Conservation (phyloP, 2,113 vertebrate species). For the Oxyruncus cristatus region DNA sequence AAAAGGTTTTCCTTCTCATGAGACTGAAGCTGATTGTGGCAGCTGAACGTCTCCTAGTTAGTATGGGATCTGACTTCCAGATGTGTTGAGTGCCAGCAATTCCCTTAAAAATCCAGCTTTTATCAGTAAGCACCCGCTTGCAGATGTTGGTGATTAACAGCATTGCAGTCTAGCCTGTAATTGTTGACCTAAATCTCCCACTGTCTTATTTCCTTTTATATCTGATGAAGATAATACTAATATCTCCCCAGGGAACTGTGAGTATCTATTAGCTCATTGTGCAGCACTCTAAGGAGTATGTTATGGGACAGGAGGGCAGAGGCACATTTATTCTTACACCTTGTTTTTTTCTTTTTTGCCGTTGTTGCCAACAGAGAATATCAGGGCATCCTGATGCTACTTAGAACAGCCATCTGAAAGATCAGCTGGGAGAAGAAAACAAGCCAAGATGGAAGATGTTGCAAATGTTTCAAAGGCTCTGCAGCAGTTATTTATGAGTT, state of each 20-base stretch:
- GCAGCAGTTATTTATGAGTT: conserved; percentile 59
- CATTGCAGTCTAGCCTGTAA: background rate
- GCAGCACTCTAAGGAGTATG: background rate
- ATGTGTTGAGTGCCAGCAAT: background rate
- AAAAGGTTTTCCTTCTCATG: background rate
- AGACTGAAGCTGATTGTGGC: background rate
- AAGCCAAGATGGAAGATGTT: conserved; percentile 53
- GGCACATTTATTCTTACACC: background rate
- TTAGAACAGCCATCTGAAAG: conserved; percentile 39
- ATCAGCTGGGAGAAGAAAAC: conserved; percentile 11
- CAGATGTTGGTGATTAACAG: background rate
- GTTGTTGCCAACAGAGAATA: conserved; percentile 64
- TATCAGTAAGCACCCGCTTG: background rate
- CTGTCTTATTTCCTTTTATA: background rate
- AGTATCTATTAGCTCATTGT: background rate
- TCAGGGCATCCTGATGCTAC: conserved; percentile 70
- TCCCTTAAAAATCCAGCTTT: background rate
- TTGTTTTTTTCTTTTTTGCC: conserved; percentile 1
- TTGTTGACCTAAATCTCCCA: background rate
- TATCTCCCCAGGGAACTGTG: background rate
- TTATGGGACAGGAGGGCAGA: background rate
- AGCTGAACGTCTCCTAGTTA: background rate
- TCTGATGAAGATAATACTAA: background rate
- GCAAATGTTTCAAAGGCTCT: conserved; percentile 52
- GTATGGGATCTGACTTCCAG: background rate